phyloP scores from a whole-genome alignment of 2,113 vertebrate species.

The Ctenodactylus gundi region DNA sequence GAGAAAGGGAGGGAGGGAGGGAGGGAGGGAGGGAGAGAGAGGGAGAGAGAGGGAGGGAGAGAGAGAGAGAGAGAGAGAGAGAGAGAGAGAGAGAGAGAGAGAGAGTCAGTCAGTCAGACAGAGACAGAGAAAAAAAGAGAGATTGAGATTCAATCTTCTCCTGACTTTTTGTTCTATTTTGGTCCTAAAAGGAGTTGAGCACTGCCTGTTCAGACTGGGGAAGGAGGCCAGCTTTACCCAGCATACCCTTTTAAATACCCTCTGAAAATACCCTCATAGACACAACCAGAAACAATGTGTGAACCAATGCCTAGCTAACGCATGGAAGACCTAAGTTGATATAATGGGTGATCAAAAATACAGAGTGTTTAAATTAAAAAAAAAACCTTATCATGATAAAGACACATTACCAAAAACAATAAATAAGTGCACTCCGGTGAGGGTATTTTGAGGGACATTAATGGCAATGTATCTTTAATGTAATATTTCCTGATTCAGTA shows the following conservation, averaged over 20 bases:
- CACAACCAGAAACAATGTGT: neutral
- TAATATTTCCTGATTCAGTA: too few species aligned
- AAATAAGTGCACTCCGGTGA: too few species aligned
- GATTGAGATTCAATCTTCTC: neutral
- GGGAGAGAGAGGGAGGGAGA: neutral
- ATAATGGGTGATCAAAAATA: too few species aligned
- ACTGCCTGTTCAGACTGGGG: neutral
- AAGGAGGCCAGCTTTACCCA: neutral
- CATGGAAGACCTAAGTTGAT: neutral
- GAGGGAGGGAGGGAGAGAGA: too few species aligned
- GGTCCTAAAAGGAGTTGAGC: too few species aligned
- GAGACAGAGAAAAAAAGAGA: neutral
- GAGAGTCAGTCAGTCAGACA: too few species aligned
- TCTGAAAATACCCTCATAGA: neutral
- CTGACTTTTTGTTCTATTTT: neutral
- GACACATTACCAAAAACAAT: too few species aligned
- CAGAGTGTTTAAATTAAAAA: too few species aligned
- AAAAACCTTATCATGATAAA: too few species aligned
- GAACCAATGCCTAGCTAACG: neutral
- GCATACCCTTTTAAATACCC: neutral
- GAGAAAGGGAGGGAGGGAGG: neutral
- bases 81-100: too few species aligned
- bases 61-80: neutral
- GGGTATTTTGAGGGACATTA: too few species aligned
- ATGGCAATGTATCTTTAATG: too few species aligned